These are phyloP conservation scores for Helostoma temminkii DNA, from an alignment of 2,797 vertebrate species.

Conservation along the genomic window DNA sequence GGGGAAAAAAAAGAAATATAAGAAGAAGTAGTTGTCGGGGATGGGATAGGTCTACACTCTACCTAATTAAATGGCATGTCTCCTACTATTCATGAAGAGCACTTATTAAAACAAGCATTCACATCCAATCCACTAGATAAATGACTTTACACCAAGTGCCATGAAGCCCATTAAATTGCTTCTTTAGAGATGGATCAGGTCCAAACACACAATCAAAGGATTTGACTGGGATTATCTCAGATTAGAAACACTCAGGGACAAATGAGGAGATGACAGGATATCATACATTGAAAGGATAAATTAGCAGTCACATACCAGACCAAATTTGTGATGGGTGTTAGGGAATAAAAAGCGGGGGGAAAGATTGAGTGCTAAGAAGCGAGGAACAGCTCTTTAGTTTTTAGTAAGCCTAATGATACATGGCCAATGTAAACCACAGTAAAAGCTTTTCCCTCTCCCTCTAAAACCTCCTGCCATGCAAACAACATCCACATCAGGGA, in stretches of 20 bases:
- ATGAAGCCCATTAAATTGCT: slow-evolving; percentile 95
- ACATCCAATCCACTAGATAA: slow-evolving; percentile 92
- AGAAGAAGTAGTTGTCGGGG: slow-evolving; percentile 87
- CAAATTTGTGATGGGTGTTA: slow-evolving; percentile 82
- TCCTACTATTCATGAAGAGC: slow-evolving; percentile 91
- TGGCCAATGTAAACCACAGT: slow-evolving; percentile 78
- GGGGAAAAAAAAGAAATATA: slow-evolving; percentile 40
- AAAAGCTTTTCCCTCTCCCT: slow-evolving; percentile 79
- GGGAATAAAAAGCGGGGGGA: slow-evolving; percentile 64
- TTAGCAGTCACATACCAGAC: slow-evolving; percentile 89
- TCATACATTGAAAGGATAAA: slow-evolving; percentile 91
- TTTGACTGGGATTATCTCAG: slow-evolving; percentile 98
- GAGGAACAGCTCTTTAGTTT: slow-evolving; percentile 65
- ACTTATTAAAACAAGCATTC: slow-evolving; percentile 97
- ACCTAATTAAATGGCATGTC: slow-evolving; percentile 95
- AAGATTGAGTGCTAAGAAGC: slow-evolving; percentile 68
- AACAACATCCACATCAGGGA: slow-evolving; percentile 77
- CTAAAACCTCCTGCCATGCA: slow-evolving; percentile 74
- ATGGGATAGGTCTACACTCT: slow-evolving; percentile 89
- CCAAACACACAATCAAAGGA: slow-evolving; percentile 99
- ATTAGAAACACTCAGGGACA: slow-evolving; percentile 93
- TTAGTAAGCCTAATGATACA: slow-evolving; percentile 73
- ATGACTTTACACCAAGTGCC: slow-evolving; percentile 95
- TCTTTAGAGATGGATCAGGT: slow-evolving; percentile 94
- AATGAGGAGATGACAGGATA: slow-evolving; percentile 91